These are phyloP conservation scores for Scomber scombrus DNA, from an alignment of 2,113 vertebrate species.

Conservation along the genomic window DNA sequence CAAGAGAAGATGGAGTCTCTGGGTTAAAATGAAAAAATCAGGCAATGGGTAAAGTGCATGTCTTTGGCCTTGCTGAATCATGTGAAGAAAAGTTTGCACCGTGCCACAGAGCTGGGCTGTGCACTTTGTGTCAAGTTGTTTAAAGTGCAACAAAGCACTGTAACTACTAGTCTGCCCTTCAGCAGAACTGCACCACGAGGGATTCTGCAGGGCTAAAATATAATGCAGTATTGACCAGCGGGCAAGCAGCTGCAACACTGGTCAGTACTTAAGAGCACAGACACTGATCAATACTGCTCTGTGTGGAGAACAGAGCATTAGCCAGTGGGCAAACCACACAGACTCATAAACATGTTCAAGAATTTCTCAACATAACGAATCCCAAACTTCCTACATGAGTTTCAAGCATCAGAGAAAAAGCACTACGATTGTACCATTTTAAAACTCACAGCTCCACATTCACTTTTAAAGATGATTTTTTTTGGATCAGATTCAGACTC, in stretches of 20 bases:
- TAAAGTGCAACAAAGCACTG: background rate
- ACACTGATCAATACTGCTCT: slow-evolving; percentile 64
- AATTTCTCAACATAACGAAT: slow-evolving; percentile 8
- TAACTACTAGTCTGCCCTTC: slow-evolving; percentile 40
- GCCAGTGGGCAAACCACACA: background rate
- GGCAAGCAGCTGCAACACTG: slow-evolving; percentile 25
- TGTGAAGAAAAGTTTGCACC: background rate
- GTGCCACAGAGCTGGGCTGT: background rate
- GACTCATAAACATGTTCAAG: background rate
- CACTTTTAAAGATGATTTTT: background rate
- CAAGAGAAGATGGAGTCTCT: background rate
- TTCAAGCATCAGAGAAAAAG: slow-evolving; percentile 17
- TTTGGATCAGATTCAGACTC: no score
- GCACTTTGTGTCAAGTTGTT: background rate
- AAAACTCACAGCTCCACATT: slow-evolving; percentile 23
- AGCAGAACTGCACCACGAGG: slow-evolving; percentile 39
- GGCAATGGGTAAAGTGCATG: background rate
- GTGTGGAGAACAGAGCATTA: background rate
- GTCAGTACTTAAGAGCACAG: slow-evolving; percentile 42
- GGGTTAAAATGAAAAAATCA: background rate
- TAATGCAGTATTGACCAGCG: slow-evolving; percentile 52
- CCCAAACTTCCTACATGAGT: background rate
- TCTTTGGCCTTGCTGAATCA: background rate
- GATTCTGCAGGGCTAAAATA: slow-evolving; percentile 32
- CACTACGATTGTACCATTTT: slow-evolving; percentile 30